These are phyloP conservation scores for Lomographa bimaculata DNA, from an alignment of 2,888 invertebrate genomes.

Conservation along the genomic window DNA sequence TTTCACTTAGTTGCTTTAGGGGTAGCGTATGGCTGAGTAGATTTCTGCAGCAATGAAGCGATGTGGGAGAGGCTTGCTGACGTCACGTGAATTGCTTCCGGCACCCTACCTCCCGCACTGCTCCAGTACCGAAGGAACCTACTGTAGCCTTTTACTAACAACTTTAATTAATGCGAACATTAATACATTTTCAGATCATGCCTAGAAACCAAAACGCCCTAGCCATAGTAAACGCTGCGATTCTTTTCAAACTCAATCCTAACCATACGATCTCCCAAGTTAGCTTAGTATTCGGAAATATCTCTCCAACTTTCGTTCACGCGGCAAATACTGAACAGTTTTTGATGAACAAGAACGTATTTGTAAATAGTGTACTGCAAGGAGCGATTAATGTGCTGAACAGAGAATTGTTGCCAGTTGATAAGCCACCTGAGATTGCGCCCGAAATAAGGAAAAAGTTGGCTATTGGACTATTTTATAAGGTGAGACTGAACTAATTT, in stretches of 20 bases:
- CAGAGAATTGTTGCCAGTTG: constrained; percentile 85
- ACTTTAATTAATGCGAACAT: too few species aligned
- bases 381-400: constrained; percentile 78
- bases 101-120: too few species aligned
- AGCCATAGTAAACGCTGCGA: constrained; percentile 90
- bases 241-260: constrained; percentile 82
- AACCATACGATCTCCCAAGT: constrained; percentile 57
- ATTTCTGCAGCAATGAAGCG: too few species aligned
- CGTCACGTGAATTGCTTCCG: too few species aligned
- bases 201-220: constrained; percentile 89
- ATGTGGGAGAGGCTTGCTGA: too few species aligned
- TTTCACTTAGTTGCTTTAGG: too few species aligned
- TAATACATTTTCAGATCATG: constrained; percentile 82
- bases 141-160: too few species aligned
- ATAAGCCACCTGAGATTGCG: constrained; percentile 85
- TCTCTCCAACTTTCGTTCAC: constrained; percentile 81
- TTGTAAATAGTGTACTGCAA: constrained; percentile 65
- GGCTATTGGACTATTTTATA: constrained; percentile 90
- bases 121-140: too few species aligned
- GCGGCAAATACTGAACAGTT: constrained; percentile 83
- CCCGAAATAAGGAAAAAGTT: constrained; percentile 87
- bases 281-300: constrained; percentile 87
- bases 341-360: constrained; percentile 67
- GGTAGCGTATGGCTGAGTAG: too few species aligned
- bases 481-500: constrained; percentile 71